Evolutionary conservation across 1,140 invertebrate genomes (phyloP).

Genomic region (Caenorhabditis inopinata): DNA sequence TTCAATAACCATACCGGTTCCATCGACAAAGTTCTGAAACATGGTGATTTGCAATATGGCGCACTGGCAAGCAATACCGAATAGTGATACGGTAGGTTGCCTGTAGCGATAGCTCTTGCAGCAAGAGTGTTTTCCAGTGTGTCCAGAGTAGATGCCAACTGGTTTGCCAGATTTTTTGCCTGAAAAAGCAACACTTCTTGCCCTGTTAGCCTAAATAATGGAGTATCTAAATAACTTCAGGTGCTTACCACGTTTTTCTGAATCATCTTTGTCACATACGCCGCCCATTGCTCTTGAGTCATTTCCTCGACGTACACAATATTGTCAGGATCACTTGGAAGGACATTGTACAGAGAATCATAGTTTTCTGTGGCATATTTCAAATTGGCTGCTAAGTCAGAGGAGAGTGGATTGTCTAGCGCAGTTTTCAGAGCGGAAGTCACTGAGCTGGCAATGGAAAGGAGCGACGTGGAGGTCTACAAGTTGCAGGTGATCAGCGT

Average conservation of each 20-base stretch:
- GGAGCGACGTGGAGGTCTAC: slow-evolving; percentile 7
- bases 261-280: slow-evolving; percentile 29
- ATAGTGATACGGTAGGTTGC: not conserved
- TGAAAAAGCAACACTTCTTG: not conserved
- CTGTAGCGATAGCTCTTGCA: not conserved
- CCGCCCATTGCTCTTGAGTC: slow-evolving; percentile 41
- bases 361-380: slow-evolving; percentile 38
- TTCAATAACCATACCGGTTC: slow-evolving; percentile 11
- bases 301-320: slow-evolving; percentile 47
- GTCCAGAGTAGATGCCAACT: slow-evolving; percentile 24
- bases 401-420: slow-evolving; percentile 37
- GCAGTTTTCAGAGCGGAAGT: not conserved
- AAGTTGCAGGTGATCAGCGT: not conserved
- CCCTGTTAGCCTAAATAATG: not conserved
- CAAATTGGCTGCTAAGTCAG: slow-evolving; percentile 36
- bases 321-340: slow-evolving; percentile 36
- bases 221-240: not conserved
- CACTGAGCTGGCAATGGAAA: slow-evolving; percentile 17
- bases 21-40: slow-evolving; percentile 14
- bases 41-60: not conserved
- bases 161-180: slow-evolving; percentile 31
- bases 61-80: not conserved
- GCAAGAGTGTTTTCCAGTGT: slow-evolving; percentile 38
- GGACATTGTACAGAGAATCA: slow-evolving; percentile 34
- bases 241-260: slow-evolving; percentile 36